Conservation (phyloP, 2,113 vertebrate genomes). For the Lipophrys pholis region DNA sequence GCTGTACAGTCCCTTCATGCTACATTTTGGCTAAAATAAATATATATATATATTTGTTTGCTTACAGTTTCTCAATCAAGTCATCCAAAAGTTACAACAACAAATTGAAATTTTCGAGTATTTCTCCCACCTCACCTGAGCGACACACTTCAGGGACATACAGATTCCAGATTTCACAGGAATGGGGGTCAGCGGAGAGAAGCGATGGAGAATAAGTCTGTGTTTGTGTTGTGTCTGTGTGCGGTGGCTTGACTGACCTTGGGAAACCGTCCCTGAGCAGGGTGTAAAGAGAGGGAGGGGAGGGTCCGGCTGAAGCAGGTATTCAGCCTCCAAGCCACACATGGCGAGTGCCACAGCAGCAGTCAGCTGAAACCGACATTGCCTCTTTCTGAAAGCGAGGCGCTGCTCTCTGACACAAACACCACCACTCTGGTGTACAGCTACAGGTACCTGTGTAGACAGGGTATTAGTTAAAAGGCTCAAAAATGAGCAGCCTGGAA, state of each 20-base stretch:
- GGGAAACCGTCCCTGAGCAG: constrained; percentile 82
- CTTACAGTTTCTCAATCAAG: constrained; percentile 67
- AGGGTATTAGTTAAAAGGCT: constrained; percentile 25
- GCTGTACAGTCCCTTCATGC: constrained; percentile 1
- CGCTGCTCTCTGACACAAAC: constrained; percentile 67
- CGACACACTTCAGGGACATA: constrained; percentile 80
- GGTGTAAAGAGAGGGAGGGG: constrained; percentile 68
- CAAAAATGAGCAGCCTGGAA: constrained; percentile 17
- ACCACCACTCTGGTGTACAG: constrained; percentile 39
- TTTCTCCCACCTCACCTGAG: constrained; percentile 87
- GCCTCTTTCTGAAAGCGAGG: constrained; percentile 65
- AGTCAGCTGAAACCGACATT: constrained; percentile 82
- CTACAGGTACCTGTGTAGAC: constrained; percentile 40
- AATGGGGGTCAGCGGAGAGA: constrained; percentile 56
- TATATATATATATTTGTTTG: neutral
- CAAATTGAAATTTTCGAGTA: constrained; percentile 87
- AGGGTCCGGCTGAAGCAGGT: constrained; percentile 60
- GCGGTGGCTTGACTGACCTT: constrained; percentile 78
- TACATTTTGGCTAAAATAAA: neutral
- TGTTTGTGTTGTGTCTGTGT: constrained; percentile 16
- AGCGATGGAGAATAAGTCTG: constrained; percentile 7
- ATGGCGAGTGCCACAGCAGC: constrained; percentile 83
- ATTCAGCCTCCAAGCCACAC: constrained; percentile 78
- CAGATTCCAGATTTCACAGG: constrained; percentile 85
- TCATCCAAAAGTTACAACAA: constrained; percentile 87